Conservation (phyloP, 2,888 invertebrate species). For the Eurois occulta region DNA sequence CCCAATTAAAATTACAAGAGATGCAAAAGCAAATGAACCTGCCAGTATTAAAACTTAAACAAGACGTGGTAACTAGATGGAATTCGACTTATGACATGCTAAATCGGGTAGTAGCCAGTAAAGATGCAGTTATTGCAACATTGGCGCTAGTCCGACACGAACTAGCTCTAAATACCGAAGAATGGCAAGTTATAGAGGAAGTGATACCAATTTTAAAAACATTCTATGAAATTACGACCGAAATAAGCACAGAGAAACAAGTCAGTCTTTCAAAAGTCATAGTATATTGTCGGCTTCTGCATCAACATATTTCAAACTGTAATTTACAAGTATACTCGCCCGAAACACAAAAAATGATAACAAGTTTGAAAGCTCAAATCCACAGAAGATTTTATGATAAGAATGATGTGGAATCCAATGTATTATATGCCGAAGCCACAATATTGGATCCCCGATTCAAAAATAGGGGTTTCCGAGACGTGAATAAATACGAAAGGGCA, state of each 20-base stretch:
- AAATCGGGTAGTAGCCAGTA: too few species aligned
- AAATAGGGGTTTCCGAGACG: not conserved
- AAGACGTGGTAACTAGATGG: too few species aligned
- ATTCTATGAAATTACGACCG: slow-evolving; percentile 11
- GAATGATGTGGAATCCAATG: not conserved
- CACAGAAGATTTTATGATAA: slow-evolving; percentile 1
- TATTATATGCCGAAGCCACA: slow-evolving; percentile 14
- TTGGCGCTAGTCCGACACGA: too few species aligned
- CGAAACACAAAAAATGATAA: not conserved
- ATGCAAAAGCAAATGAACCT: too few species aligned
- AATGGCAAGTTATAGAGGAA: too few species aligned
- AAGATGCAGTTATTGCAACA: too few species aligned
- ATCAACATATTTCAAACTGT: not conserved
- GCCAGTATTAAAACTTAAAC: too few species aligned
- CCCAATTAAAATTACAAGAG: too few species aligned
- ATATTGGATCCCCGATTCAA: slow-evolving; percentile 9
- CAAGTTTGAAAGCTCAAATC: not conserved
- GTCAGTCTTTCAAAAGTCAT: slow-evolving; percentile 17
- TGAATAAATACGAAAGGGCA: not conserved
- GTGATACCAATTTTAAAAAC: slow-evolving; percentile 15
- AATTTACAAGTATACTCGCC: not conserved
- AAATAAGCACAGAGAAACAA: slow-evolving; percentile 16
- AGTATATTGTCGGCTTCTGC: not conserved
- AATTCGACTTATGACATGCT: too few species aligned
- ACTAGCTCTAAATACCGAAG: too few species aligned